These are phyloP conservation scores for Galbula dea DNA, from an alignment of 2,113 vertebrate genomes.

Conservation along the genomic window DNA sequence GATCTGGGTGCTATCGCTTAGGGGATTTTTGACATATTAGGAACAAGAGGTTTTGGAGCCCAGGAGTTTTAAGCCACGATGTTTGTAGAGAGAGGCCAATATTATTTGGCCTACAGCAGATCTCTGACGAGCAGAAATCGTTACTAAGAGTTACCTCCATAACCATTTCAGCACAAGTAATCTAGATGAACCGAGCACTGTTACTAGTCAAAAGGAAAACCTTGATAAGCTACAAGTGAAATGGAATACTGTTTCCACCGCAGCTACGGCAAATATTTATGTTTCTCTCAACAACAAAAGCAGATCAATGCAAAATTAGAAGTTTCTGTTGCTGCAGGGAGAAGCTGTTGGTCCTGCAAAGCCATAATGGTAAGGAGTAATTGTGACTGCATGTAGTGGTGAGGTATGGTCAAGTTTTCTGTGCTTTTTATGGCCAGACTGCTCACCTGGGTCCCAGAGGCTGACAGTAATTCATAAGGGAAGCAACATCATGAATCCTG, in stretches of 20 bases:
- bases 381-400: fast-evolving
- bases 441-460: background rate
- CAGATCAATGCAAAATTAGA: background rate
- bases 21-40: fast-evolving
- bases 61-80: fast-evolving
- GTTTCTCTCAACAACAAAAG: background rate
- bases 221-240: background rate
- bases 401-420: background rate
- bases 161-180: background rate
- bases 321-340: background rate
- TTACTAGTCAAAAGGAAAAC: background rate
- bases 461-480: fast-evolving
- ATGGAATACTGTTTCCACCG: fast-evolving
- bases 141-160: fast-evolving
- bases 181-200: fast-evolving
- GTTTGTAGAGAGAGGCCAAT: fast-evolving
- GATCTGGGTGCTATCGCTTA: fast-evolving
- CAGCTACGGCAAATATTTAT: background rate
- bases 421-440: background rate
- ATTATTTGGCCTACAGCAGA: fast-evolving
- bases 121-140: fast-evolving
- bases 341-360: background rate
- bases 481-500: background rate
- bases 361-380: fast-evolving
- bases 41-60: fast-evolving